Evolutionary conservation across 2,797 vertebrate genomes (phyloP), one percentile per base, ranked within the genome.

Genomic region (Betta splendens): DNA sequence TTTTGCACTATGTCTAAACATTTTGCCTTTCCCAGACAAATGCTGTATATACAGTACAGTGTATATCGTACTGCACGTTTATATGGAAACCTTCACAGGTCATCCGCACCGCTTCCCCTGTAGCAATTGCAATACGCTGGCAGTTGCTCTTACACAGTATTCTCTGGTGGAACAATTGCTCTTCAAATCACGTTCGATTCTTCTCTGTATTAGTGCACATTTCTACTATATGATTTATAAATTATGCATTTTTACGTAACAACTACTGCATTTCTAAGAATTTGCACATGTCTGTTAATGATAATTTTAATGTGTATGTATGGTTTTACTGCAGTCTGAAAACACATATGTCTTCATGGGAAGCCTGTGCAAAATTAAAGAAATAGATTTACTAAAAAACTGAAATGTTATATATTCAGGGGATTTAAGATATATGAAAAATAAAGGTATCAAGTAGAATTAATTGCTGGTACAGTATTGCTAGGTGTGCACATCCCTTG

Each of bases 1-100:
- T 67, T 38, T 45, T 59, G 36, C 37, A 51, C n/a, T n/a, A n/a
- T n/a, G n/a, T 72, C 25, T 18, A 13, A 26, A 58, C 22, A n/a
- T 44, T 28, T 52, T 48, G 2, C 4, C 9, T 62, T 50, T 17
- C 22, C 39, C 9, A 26, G 29, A 8, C 3, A 56, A 22, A 43
- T 17, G 11, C 28, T 9, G 28, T 11, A 31, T 58, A 38, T n/a
- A n/a, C n/a, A n/a, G n/a, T n/a, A n/a, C n/a, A n/a, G n/a, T n/a
- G n/a, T n/a, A n/a, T n/a, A n/a, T n/a, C n/a, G 23, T 33, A 44
- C 22, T 37, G 18, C 22, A n/a, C n/a, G 12, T 18, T 25, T 22
- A 48, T 31, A 57, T 22, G 37, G 44, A 52, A 7, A 17, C 44
- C 10, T 15, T 40, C 15, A 29, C 47, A 53, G 56, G 56, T 71